Evolutionary conservation across 1,140 invertebrate genomes (phyloP), one percentile per base, ranked within the genome.

Genomic region (Cyrtorhinus lividipennis): DNA sequence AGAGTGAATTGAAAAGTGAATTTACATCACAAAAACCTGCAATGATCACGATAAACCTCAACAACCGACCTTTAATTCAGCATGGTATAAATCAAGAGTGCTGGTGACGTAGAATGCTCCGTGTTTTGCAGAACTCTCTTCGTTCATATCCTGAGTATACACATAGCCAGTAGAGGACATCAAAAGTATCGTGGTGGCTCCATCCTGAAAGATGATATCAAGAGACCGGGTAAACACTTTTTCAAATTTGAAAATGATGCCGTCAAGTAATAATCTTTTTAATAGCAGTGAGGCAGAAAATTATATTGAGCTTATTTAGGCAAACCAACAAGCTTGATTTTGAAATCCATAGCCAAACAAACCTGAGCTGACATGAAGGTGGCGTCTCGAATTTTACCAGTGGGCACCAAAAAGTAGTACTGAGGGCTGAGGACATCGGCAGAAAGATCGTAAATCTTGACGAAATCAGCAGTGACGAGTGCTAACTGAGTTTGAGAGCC

Each of bases 61-160:
- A 62, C 27, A 61, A 67, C 64, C 69, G 70, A 81, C 80, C 73
- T 88, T 88, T 56, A 93, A 84, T 64, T 94, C 90, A n/a, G 86
- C 78, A 73, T 95, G 89, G 66, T 84, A 82, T 1, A 95, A 79
- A 68, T 95, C 90, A 12, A 97, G 71, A 0, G 92, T 93, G 70
- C 93, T 95, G 0, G 95, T 98, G n/a, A 98, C 90, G 76, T 97
- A 98, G 74, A 98, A 98, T 2, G 91, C 86, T 3, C 93, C 93
- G 71, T 95, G 88, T 62, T 84, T 82, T 0, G 93, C 92, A 56
- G 86, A 84, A 68, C 91, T 94, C 66, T 88, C 86, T 62, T 93
- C 89, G 65, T 86, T 86, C 79, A 97, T 81, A 10, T 86, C 79
- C 75, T 98, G 92, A 66, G 85, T 90, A 72, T 96, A 98, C 66